phyloP scores from a whole-genome alignment of 2,888 invertebrate genomes.

The Lasiommata megera region DNA sequence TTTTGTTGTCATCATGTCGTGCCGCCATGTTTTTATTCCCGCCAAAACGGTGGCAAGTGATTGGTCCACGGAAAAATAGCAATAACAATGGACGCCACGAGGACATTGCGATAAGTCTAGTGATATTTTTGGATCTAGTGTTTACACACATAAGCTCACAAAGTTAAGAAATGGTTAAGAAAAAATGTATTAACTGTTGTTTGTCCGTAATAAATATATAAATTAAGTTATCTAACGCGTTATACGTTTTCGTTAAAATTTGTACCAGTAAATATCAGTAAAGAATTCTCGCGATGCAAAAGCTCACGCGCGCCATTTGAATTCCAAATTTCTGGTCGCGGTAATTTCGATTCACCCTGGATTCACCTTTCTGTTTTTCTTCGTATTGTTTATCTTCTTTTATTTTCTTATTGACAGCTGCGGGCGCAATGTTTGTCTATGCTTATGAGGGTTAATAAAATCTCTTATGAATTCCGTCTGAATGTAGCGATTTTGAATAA shows the following conservation, averaged over 20 bases:
- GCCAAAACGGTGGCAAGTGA: no score
- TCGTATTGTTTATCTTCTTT: constrained; percentile 75
- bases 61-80: no score
- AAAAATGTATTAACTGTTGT: no score
- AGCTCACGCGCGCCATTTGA: constrained; percentile 77
- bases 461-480: constrained; percentile 23
- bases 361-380: constrained; percentile 77
- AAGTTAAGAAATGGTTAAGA: no score
- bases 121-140: no score
- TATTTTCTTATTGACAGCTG: constrained; percentile 64
- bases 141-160: no score
- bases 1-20: no score
- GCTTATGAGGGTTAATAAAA: constrained; percentile 44
- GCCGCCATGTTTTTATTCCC: no score
- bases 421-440: constrained; percentile 60
- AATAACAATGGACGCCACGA: no score
- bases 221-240: no score
- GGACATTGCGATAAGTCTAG: no score
- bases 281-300: constrained; percentile 38
- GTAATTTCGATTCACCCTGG: constrained; percentile 72
- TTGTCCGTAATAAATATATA: no score
- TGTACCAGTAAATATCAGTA: constrained; percentile 9
- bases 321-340: constrained; percentile 75
- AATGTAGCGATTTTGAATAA: not conserved
- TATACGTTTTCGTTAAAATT: constrained; percentile 1